Evolutionary conservation across 1,140 invertebrate genomes (phyloP).

Genomic region (Cydia fagiglandana): DNA sequence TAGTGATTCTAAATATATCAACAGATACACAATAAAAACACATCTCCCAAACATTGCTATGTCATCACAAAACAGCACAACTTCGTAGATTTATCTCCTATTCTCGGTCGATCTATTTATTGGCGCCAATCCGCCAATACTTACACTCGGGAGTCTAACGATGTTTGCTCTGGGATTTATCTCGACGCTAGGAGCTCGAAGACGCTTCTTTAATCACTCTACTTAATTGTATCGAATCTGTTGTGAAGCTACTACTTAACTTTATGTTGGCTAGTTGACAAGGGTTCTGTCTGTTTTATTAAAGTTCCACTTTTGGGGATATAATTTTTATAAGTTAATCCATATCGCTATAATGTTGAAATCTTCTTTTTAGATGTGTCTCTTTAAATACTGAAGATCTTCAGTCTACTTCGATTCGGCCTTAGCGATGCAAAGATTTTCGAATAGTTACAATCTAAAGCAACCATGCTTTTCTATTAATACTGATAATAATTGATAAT

Average conservation of each 20-base stretch:
- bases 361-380: too few relatives aligned
- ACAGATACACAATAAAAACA: not conserved
- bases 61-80: slow-evolving; percentile 3
- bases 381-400: too few relatives aligned
- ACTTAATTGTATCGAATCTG: not conserved
- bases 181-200: not conserved
- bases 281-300: not conserved
- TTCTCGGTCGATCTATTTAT: not conserved
- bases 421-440: too few relatives aligned
- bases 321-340: too few relatives aligned
- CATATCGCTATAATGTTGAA: too few relatives aligned
- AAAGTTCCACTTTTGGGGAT: too few relatives aligned
- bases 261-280: not conserved
- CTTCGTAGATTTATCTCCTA: not conserved
- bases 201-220: slow-evolving; percentile 1
- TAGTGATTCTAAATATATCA: not conserved
- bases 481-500: too few relatives aligned
- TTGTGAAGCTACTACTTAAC: not conserved
- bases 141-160: slow-evolving; percentile 3
- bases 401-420: too few relatives aligned
- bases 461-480: too few relatives aligned
- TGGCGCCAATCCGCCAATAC: slow-evolving; percentile 8
- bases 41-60: not conserved
- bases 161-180: not conserved
- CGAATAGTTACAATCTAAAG: too few relatives aligned